Conservation (phyloP, 2,113 vertebrate species). For the Pomatorhinus ruficollis region DNA sequence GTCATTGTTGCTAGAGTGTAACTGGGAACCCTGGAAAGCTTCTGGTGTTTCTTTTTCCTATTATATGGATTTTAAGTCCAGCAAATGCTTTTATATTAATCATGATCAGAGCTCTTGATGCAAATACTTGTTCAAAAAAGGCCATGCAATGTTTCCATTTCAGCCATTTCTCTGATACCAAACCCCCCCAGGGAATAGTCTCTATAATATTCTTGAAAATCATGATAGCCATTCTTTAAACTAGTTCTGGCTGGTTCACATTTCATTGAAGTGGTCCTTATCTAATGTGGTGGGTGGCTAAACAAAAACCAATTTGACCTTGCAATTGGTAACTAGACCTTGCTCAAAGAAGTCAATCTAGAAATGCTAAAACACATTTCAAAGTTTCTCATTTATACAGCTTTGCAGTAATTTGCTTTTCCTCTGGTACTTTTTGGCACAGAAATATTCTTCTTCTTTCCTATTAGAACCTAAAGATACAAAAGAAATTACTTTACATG, state of each 20-base stretch:
- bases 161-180: not conserved
- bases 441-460: not conserved
- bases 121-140: not conserved
- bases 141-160: not conserved
- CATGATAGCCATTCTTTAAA: not conserved
- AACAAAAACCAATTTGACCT: not conserved
- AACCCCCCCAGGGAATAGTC: not conserved
- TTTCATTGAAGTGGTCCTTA: not conserved
- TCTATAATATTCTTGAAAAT: not conserved
- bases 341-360: not conserved
- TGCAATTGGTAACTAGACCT: not conserved
- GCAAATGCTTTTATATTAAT: not conserved
- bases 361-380: not conserved
- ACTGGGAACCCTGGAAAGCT: not conserved
- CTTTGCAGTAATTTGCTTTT: not conserved
- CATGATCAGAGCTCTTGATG: not conserved
- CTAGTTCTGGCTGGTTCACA: not conserved
- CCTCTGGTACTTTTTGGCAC: not conserved
- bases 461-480: not conserved
- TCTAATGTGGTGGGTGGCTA: not conserved
- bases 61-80: not conserved
- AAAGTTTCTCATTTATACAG: not conserved
- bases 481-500: not conserved
- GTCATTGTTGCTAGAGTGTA: not conserved
- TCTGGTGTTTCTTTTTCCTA: not conserved